Base-by-base conservation (phyloP, 2,797 vertebrate genomes). In the Leptodactylus fallax region DNA sequence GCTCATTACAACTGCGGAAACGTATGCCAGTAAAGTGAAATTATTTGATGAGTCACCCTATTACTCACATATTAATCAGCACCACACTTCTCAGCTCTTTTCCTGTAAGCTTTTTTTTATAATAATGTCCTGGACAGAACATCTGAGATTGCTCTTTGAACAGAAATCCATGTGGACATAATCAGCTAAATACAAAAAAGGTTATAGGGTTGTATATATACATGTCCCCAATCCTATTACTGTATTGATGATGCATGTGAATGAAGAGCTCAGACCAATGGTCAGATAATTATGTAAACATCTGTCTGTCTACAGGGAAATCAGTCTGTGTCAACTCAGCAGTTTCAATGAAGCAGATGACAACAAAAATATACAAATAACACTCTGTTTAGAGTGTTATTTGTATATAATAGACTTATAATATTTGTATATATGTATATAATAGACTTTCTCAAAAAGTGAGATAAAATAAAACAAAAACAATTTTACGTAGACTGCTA, bases 21-120 rank as follows among this genome's bases (percentile, higher is more conserved):
- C 65, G 45, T 72, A 45, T 19, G 19, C 36, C 71, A 74, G 71
- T 74, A 49, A 74, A 74, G 45, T 67, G 65, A 11, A 47, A 74
- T 74, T 36, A 36, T 49, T 71, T 71, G 67, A 49, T 74, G 47
- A 3, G 36, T 72, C 69, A 72, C 47, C 9, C 7, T 74, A 74
- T 74, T 74, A 74, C 71, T 74, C 45, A 47, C 17, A 74, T 74
- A 74, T 74, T 49, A 74, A 21, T 74, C 71, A 74, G 71, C 17
- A 74, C 3, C 45, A 49, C 7, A 14, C 71, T 21, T 36, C 45
- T 74, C 71, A 21, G 71, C 45, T 74, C 36, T 47, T 47, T 74
- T 74, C 36, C 71, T 47, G 71, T 47, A 74, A 74, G 45, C 36
- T 21, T 49, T 74, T 21, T 23, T 74, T n/a, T n/a, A 10, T 17